A percentile compares a stretch with the other conserved stretches of the same genome.
Evolutionary conservation across 1,140 invertebrate species (phyloP).

Genomic region (Zophobas morio): DNA sequence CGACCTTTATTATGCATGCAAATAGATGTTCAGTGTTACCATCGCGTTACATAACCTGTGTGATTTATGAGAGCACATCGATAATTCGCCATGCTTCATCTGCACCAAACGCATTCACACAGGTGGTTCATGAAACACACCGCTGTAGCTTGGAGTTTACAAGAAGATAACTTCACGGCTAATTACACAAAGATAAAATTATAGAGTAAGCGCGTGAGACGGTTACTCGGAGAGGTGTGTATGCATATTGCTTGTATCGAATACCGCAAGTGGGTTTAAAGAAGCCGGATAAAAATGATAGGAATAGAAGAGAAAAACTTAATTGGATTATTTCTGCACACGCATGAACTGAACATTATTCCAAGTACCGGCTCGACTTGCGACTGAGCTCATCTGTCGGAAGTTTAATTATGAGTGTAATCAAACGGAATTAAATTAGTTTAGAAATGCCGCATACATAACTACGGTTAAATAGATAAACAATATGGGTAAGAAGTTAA

Average conservation of each 20-base stretch:
- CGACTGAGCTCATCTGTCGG: slow-evolving; percentile 15
- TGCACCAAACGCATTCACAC: slow-evolving; percentile 29
- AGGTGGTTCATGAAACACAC: slow-evolving; percentile 28
- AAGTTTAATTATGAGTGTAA: slow-evolving; percentile 25
- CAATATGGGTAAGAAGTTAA: neutral
- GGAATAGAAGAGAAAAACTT: slow-evolving; percentile 19
- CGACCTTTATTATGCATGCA: neutral
- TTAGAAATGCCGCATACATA: slow-evolving; percentile 6
- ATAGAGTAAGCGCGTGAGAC: slow-evolving; percentile 40
- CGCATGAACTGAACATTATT: slow-evolving; percentile 25
- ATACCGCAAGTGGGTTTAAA: slow-evolving; percentile 22
- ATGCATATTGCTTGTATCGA: slow-evolving; percentile 24
- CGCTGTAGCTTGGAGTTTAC: slow-evolving; percentile 1
- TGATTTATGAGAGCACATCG: slow-evolving; percentile 21
- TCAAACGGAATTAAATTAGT: slow-evolving; percentile 32
- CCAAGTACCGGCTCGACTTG: neutral
- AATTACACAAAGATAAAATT: slow-evolving; percentile 46
- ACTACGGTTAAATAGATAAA: neutral
- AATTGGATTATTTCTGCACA: slow-evolving; percentile 32
- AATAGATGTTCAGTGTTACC: neutral
- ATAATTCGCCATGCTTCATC: slow-evolving; percentile 38
- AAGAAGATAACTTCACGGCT: slow-evolving; percentile 45
- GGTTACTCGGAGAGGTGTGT: slow-evolving; percentile 29
- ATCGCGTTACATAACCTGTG: slow-evolving; percentile 18
- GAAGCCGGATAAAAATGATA: slow-evolving; percentile 1